Percentiles rank a stretch among this genome's conserved stretches.
These are phyloP conservation scores for Bolborhynchus lineola DNA, from an alignment of 2,113 vertebrate species.

Conservation along the genomic window DNA sequence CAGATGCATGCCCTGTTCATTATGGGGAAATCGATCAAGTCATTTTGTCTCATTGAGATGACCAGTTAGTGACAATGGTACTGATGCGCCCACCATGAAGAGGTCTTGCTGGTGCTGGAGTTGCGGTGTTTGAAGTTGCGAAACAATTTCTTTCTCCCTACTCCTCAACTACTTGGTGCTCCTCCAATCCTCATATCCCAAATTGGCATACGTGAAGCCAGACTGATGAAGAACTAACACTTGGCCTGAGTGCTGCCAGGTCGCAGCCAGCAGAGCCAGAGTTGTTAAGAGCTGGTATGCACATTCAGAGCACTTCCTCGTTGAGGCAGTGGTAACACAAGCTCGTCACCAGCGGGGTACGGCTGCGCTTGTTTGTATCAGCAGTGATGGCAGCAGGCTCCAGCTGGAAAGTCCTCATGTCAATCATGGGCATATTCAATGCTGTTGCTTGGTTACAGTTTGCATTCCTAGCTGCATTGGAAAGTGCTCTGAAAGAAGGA, in stretches of 20 bases:
- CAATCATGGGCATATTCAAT: not conserved
- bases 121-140: not conserved
- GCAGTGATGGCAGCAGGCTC: not conserved
- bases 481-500: conserved; percentile 23
- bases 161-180: not conserved
- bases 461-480: not conserved
- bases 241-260: rapidly evolving
- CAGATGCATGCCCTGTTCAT: not conserved
- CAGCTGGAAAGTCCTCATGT: not conserved
- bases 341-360: not conserved
- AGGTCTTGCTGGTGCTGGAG: not conserved
- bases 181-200: rapidly evolving
- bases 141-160: not conserved
- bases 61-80: rapidly evolving
- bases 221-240: rapidly evolving
- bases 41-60: rapidly evolving
- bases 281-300: rapidly evolving
- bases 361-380: rapidly evolving
- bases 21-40: too few species aligned
- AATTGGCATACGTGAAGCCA: rapidly evolving
- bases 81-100: rapidly evolving
- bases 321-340: rapidly evolving
- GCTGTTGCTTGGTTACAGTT: conserved; percentile 52
- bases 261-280: not conserved
- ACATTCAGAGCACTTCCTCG: rapidly evolving